phyloP scores from a whole-genome alignment of 2,797 vertebrate species.

The Yasuhikotakia modesta region DNA sequence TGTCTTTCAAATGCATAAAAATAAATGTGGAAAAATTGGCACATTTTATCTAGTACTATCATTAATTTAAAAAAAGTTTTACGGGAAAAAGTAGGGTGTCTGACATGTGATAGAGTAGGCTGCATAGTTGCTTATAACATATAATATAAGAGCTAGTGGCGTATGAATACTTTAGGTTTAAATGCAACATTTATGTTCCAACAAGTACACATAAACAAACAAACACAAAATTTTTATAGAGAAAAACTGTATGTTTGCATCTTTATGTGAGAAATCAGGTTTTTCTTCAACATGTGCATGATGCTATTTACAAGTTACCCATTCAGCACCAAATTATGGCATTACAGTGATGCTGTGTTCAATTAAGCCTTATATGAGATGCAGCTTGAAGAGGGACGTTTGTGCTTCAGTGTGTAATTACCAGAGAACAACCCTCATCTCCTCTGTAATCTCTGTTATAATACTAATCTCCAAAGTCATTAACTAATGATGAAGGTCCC shows the following conservation, averaged over 20 bases:
- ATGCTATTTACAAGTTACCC: neutral
- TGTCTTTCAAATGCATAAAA: neutral
- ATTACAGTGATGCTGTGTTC: slow-evolving; percentile 32
- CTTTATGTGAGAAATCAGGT: neutral
- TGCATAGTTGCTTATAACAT: too few species aligned
- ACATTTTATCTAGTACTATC: too few species aligned
- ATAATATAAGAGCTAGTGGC: too few species aligned
- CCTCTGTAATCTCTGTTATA: slow-evolving; percentile 83
- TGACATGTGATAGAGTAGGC: too few species aligned
- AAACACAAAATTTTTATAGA: too few species aligned
- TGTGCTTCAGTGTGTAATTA: slow-evolving; percentile 87
- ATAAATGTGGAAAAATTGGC: too few species aligned
- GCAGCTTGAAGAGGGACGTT: slow-evolving; percentile 50
- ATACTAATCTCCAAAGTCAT: slow-evolving; percentile 87
- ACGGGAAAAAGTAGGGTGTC: too few species aligned
- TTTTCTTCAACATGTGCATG: neutral
- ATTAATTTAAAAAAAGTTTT: too few species aligned
- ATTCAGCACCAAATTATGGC: slow-evolving; percentile 14
- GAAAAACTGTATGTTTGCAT: neutral
- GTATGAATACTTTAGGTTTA: too few species aligned
- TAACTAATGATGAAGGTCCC: slow-evolving; percentile 89
- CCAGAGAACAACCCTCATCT: slow-evolving; percentile 82
- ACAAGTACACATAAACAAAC: too few species aligned
- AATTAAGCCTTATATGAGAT: slow-evolving; percentile 54
- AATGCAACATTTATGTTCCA: too few species aligned